phyloP scores from a whole-genome alignment of 2,888 invertebrate species.

The Tetrapedia diversipes region DNA sequence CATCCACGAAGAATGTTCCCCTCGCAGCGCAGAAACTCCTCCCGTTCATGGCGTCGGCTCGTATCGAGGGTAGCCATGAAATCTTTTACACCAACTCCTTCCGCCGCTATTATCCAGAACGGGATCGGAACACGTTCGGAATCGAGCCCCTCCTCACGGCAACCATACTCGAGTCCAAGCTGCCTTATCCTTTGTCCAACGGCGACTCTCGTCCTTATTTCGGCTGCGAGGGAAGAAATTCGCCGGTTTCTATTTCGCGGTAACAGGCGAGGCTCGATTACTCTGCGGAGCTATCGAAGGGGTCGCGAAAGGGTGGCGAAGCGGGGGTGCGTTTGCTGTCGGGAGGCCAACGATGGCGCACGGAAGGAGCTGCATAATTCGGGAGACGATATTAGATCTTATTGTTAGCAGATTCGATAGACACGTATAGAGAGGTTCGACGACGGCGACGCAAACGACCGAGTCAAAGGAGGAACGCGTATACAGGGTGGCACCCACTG shows the following conservation, averaged over 20 bases:
- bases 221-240: conserved; percentile 45
- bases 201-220: conserved; percentile 20
- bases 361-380: conserved; percentile 66
- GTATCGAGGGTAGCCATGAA: conserved; percentile 11
- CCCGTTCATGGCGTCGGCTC: not conserved
- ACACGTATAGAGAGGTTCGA: conserved; percentile 41
- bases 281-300: conserved; percentile 37
- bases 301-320: not conserved
- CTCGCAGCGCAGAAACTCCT: no score
- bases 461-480: conserved; percentile 12
- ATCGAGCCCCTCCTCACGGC: conserved; percentile 32
- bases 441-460: conserved; percentile 11
- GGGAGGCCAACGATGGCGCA: conserved; percentile 18
- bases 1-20: no score
- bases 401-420: conserved; percentile 68
- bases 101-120: conserved; percentile 30
- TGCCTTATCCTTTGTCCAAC: conserved; percentile 52
- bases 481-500: not conserved
- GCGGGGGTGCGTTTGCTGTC: conserved; percentile 12
- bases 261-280: conserved; percentile 61
- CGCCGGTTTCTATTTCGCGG: conserved; percentile 65
- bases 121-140: conserved; percentile 29
- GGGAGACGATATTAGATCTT: conserved; percentile 70
- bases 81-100: conserved; percentile 46
- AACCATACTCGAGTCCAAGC: not conserved